Evolutionary conservation across 1,140 invertebrate species (phyloP), one percentile per base, ranked within the genome.

Genomic region (Phenacoccus solenopsis): DNA sequence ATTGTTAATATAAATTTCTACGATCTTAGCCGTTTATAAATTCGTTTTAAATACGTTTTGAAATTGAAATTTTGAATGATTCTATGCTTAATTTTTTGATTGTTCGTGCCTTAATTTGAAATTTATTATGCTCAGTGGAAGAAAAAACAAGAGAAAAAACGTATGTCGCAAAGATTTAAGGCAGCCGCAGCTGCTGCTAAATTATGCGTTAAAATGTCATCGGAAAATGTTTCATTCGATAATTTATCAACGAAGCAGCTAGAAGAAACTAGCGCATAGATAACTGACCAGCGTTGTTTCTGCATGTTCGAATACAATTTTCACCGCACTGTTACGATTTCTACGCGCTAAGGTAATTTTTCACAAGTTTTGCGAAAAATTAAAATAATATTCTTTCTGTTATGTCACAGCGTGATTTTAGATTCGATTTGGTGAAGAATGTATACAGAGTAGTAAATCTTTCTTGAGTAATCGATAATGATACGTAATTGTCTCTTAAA

Each of bases 61-160:
- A 64, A 64, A 25, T 10, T 20, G 12, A 9, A 21, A n/a, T n/a
- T n/a, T n/a, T n/a, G n/a, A n/a, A n/a, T n/a, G n/a, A n/a, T n/a
- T n/a, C n/a, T n/a, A n/a, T n/a, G n/a, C n/a, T n/a, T n/a, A n/a
- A n/a, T n/a, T 64, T 64, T 64, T 25, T 21, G 20, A 25, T 10
- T 64, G 12, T 64, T 64, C 20, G 7, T 20, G 7, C 20, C 20
- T 68, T 56, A 49, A 59, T 13, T 61, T 56, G 3, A 4, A 25
- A 70, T 24, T 25, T 16, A 28, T 0, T 69, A 70, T 71, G 70
- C 80, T 71, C 75, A 86, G 82, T 88, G 87, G 87, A 88, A 87
- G 75, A 85, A 84, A 71, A 88, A 87, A 76, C 79, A 86, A 74
- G 86, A 87, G 68, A 87, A 86, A 76, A 82, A 84, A 76, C 82